phyloP scores from a whole-genome alignment of 2,113 vertebrate species.

The Tiliqua scincoides region DNA sequence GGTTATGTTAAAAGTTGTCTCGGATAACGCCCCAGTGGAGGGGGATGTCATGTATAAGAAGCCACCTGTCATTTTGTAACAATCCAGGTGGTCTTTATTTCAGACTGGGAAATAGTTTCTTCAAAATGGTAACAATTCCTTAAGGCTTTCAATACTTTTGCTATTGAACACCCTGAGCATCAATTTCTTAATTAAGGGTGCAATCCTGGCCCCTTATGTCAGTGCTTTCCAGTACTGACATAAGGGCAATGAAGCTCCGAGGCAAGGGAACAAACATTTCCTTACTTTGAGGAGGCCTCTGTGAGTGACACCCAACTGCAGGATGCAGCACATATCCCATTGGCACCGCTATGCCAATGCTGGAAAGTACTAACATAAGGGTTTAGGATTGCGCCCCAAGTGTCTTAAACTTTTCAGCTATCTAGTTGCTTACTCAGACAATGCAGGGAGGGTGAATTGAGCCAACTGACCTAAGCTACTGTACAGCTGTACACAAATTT shows the following conservation, averaged over 20 bases:
- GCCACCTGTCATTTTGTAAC: not conserved
- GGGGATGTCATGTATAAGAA: not conserved
- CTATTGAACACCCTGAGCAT: not conserved
- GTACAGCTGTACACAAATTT: not conserved
- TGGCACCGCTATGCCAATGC: no score
- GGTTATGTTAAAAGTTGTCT: not conserved
- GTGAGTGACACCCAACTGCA: no score
- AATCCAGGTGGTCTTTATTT: not conserved
- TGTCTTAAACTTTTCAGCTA: not conserved
- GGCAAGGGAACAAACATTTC: no score
- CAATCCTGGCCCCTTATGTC: no score
- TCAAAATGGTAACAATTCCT: not conserved
- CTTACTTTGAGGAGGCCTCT: no score
- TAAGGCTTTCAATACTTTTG: not conserved
- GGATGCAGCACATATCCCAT: no score
- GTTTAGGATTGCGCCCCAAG: no score
- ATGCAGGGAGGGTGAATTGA: not conserved
- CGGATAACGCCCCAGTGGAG: not conserved
- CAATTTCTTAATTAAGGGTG: not conserved
- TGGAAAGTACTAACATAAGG: no score
- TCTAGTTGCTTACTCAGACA: not conserved
- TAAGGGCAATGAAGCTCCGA: no score
- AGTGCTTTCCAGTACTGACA: no score
- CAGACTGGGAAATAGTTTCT: not conserved
- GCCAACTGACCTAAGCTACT: not conserved